Percentiles rank a stretch among this genome's conserved stretches.
phyloP scores from a whole-genome alignment of 2,113 vertebrate genomes.

The Parus major region DNA sequence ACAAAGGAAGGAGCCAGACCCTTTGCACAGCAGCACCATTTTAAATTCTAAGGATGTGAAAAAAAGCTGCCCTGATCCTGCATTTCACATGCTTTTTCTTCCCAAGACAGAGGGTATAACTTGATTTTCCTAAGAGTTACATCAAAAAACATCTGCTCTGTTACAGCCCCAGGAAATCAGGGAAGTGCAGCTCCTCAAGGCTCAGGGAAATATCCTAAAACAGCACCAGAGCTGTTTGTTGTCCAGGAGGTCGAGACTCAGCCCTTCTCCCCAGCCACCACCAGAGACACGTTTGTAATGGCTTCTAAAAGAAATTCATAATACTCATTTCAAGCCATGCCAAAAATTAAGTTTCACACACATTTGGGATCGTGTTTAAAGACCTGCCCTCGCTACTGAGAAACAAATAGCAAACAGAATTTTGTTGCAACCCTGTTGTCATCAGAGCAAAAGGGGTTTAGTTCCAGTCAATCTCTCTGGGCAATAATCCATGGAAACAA shows the following conservation, averaged over 20 bases:
- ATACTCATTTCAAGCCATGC: rapidly evolving
- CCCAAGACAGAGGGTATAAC: rapidly evolving
- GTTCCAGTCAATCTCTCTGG: background rate
- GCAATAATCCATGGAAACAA: background rate
- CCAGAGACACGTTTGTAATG: background rate
- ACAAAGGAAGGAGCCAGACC: background rate
- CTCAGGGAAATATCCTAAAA: background rate
- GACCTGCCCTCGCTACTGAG: background rate
- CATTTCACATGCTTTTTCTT: background rate
- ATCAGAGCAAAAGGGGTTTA: background rate
- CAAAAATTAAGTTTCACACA: background rate
- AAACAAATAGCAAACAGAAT: background rate
- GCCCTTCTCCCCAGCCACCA: background rate
- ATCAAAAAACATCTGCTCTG: background rate
- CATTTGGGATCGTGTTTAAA: background rate
- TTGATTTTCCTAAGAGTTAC: background rate
- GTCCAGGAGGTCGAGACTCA: background rate
- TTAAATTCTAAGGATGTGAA: background rate
- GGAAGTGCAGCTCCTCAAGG: background rate
- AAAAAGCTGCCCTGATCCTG: rapidly evolving
- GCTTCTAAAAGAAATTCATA: background rate
- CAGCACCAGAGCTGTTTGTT: background rate
- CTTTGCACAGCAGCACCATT: background rate
- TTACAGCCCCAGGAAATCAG: background rate
- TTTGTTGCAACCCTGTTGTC: background rate